phyloP scores from a whole-genome alignment of 2,113 vertebrate genomes.

The Platycercus adscitus region DNA sequence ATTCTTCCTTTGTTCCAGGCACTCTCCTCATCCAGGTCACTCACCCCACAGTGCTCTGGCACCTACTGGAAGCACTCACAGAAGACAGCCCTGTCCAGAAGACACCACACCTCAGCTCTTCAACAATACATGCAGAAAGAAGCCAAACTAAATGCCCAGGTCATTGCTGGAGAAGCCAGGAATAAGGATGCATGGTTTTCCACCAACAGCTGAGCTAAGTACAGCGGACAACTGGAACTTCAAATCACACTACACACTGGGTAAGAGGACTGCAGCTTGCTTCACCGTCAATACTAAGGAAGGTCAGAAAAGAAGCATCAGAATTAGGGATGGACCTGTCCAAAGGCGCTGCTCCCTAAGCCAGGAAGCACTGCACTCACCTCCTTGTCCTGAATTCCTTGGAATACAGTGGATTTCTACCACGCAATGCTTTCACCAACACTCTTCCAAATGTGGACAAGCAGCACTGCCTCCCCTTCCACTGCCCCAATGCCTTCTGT shows the following conservation, averaged over 20 bases:
- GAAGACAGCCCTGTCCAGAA: neutral
- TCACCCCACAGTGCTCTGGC: neutral
- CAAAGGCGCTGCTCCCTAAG: neutral
- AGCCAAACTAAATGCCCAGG: neutral
- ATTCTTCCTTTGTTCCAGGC: neutral
- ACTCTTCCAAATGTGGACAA: neutral
- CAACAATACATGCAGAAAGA: neutral
- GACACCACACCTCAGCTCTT: neutral
- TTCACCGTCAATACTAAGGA: neutral
- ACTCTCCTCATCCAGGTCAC: fast-evolving
- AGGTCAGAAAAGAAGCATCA: neutral
- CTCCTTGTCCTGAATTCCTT: neutral
- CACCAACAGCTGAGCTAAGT: neutral
- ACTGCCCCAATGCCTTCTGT: neutral
- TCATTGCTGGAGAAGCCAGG: neutral
- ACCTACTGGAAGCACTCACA: neutral
- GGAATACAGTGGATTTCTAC: neutral
- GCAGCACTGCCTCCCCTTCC: neutral
- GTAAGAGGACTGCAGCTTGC: neutral
- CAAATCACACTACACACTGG: neutral
- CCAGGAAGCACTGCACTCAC: neutral
- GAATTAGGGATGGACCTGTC: neutral
- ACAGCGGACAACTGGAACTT: neutral
- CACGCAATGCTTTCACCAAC: neutral
- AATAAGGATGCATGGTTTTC: neutral